Base-by-base conservation (phyloP, 2,888 invertebrate genomes). In the Cephus pulcher region DNA sequence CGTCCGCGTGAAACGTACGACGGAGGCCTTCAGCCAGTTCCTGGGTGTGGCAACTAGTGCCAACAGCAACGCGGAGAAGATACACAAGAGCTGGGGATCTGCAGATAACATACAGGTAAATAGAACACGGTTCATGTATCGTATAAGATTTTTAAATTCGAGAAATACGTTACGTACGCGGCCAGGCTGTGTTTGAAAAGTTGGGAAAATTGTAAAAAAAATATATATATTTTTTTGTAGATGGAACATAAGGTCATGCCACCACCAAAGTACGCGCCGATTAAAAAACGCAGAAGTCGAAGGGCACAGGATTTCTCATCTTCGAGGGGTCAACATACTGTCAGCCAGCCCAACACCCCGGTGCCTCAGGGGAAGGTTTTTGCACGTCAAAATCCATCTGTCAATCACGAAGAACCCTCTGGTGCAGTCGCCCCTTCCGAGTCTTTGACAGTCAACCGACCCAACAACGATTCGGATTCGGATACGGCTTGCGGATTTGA, bases 1-100 rank as follows among this genome's bases (percentile, higher is more conserved):
- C 93, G 97, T 97, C 75, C 95, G 97, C 89, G 97, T 97, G 87
- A 97, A 97, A 93, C 97, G 96, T 92, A 97, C 97, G 75, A 97
- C 97, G 79, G 97, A 97, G 91, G 97, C 97, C 33, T 97, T 97
- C 93, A 97, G 97, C 92, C 96, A 97, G 91, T 97, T 97, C 92
- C 93, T 97, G 86, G 97, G 97, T 82, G 96, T 96, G 86, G 96
- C 91, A 86, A 85, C 89, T 88, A 86, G 86, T 90, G 90, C 88
- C 88, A 84, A 88, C 90, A 91, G 89, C 90, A 92, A 89, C 91
- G 92, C 94, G 90, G 96, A 96, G 80, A 95, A 95, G 88, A 93
- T 97, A 34, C 96, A 96, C 89, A 97, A 97, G 92, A 95, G 94
- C 35, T 98, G 97, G 97, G 97, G 97, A 35, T 97, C 97, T 0